phyloP scores from a whole-genome alignment of 2,113 vertebrate genomes.

The Brachyhypopomus occidentalis region DNA sequence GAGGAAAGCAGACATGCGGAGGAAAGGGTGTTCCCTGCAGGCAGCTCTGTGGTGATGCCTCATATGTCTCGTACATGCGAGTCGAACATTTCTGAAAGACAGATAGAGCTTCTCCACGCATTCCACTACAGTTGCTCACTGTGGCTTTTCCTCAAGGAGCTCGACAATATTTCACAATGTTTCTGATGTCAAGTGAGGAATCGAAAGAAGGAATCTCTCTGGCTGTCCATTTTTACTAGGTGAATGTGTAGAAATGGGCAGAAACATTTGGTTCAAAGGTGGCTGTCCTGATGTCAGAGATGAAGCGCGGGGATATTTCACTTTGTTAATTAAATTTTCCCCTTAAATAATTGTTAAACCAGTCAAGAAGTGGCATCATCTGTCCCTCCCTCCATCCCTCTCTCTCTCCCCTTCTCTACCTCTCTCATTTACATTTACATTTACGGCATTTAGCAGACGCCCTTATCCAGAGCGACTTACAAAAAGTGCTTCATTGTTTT shows the following conservation, averaged over 20 bases:
- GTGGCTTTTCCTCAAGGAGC: conserved; percentile 10
- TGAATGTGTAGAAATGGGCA: neutral
- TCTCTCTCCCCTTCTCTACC: neutral
- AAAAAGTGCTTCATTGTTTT: too few species aligned
- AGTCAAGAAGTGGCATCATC: neutral
- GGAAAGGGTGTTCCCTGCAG: conserved; percentile 64
- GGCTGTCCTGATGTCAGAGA: neutral
- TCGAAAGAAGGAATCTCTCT: conserved; percentile 11
- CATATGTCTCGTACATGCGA: neutral
- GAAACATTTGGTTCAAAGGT: neutral
- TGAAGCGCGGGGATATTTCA: neutral
- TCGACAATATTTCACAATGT: conserved; percentile 16
- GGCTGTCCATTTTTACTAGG: neutral
- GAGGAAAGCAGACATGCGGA: conserved; percentile 59
- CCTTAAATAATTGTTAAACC: neutral
- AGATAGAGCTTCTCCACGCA: neutral
- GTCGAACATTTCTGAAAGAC: conserved; percentile 29
- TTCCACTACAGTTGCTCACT: conserved; percentile 9
- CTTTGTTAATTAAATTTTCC: neutral
- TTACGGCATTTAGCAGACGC: too few species aligned
- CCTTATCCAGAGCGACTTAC: too few species aligned
- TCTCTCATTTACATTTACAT: neutral
- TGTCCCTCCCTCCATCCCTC: neutral
- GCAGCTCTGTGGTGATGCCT: conserved; percentile 45
- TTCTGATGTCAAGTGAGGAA: neutral